Evolutionary conservation across 2,797 vertebrate genomes (phyloP).

Genomic region (Pteropus rufus): DNA sequence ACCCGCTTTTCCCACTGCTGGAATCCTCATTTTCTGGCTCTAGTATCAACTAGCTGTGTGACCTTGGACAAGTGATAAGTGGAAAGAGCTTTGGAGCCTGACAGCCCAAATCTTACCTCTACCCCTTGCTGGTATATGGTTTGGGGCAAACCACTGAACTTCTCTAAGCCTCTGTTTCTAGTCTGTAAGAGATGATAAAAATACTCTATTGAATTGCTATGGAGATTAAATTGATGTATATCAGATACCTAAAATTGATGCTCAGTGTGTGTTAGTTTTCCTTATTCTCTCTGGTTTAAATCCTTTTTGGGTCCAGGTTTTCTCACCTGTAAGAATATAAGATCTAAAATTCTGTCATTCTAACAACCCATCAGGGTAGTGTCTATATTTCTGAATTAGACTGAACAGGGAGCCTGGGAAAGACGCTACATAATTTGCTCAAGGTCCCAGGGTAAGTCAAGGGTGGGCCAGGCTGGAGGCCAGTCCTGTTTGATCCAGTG

Average conservation of each 20-base stretch:
- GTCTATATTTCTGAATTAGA: not conserved
- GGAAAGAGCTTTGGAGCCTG: not conserved
- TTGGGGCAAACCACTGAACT: not conserved
- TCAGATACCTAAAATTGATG: not conserved
- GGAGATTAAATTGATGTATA: not conserved
- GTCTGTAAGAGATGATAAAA: not conserved
- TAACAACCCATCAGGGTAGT: not conserved
- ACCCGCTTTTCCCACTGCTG: not conserved
- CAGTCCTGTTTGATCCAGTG: fast-evolving
- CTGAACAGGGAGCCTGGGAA: not conserved
- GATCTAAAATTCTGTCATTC: not conserved
- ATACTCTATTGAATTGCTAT: not conserved
- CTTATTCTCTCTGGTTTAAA: not conserved
- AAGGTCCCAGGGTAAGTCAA: not conserved
- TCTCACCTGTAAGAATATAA: not conserved
- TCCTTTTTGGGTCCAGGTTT: not conserved
- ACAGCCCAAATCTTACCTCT: not conserved
- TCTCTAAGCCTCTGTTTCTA: not conserved
- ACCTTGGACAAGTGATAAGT: not conserved
- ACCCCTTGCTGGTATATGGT: no score
- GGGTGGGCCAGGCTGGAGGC: fast-evolving
- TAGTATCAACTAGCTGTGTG: not conserved
- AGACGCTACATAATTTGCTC: not conserved
- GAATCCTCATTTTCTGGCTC: not conserved
- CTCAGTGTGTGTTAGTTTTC: not conserved